Base-by-base conservation (phyloP, 2,888 invertebrate genomes). In the Agrotis segetum region DNA sequence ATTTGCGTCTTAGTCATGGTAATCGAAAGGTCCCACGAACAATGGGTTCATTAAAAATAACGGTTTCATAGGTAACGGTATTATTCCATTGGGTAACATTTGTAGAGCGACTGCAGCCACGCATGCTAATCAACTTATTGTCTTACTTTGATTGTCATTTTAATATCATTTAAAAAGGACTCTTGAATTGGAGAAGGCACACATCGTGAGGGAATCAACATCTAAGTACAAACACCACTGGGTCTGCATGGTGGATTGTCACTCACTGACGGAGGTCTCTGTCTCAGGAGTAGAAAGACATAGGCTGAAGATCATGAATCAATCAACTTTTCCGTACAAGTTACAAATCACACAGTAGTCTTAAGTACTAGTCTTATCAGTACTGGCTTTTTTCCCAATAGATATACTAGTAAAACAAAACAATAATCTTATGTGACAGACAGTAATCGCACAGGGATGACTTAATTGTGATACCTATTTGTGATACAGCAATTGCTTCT, bases 21-120 rank as follows among this genome's bases (percentile, higher is more conserved):
- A 11, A 63, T 61, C 67, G 19, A 67, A 55, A 67, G 50, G 50
- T 67, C 17, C 5, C 49, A 29, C 11, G 65, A 59, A 75, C 76
- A 73, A 84, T 78, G 63, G 68, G 60, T 67, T 81, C 81, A 74
- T 83, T 79, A 82, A 82, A 75, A 64, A 13, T 83, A 85, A 85
- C 85, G 76, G 85, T 19, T 17, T 7, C 17, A 21, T 55, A 70
- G 53, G 34, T 75, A 76, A 84, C 83, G 74, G 86, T 71, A 77
- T 47, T 17, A 17, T 74, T 24, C 63, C 74, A 62, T 74, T 53
- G 5, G 5, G 60, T 67, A 70, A 74, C 74, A 77, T 50, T 71
- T 77, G 69, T 59, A 81, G 84, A 83, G 80, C 59, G 59, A 19
- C 17, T 44, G 60, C 71, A 58, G 21, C 34, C 50, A 47, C 34